Evolutionary conservation across 2,888 invertebrate genomes (phyloP), one percentile per base, ranked within the genome.

Genomic region (Lasioglossum calceatum): DNA sequence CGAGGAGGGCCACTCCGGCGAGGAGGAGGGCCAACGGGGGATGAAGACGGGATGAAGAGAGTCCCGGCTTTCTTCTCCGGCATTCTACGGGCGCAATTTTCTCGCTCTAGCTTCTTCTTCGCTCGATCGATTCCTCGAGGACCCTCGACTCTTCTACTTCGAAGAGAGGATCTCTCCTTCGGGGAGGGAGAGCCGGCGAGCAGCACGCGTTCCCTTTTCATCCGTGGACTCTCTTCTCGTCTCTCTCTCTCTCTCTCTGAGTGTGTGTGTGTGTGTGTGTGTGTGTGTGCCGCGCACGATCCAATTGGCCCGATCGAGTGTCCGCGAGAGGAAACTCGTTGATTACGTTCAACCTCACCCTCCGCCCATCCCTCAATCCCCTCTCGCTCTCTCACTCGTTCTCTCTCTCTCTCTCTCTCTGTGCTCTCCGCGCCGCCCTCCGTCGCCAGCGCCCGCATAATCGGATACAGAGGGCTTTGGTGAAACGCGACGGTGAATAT

Each of bases 101-200:
- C 78, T 86, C 81, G 75, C 78, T 86, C 81, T 70, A 39, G 86
- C 81, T 75, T 77, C 77, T 80, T 67, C 75, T 64, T 64, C 81
- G 78, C 78, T 81, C 87, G 87, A 87, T 87, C 87, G 87, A 87
- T 87, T 87, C 81, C 67, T 71, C 80, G 80, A 79, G 85, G 73
- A 73, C 50, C 73, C 58, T 87, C 87, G 87, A 87, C 87, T 87
- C 61, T 61, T 61, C 61, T 61, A 14, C 27, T 61, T 61, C 61
- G 61, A 2, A 27, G 61, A 61, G 61, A 61, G 61, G 61, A 61
- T 61, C 61, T 27, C 32, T 86, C 75, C 82, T 77, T 73, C 78
- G 58, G 54, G 47, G 71, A 70, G 47, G 50, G 14, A 14, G 58
- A 23, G 36, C 50, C 27, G 36, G 39, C 8, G 39, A 39, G 70